These are phyloP conservation scores for Schlechtendalia chinensis DNA, from an alignment of 1,140 invertebrate species.

Conservation along the genomic window DNA sequence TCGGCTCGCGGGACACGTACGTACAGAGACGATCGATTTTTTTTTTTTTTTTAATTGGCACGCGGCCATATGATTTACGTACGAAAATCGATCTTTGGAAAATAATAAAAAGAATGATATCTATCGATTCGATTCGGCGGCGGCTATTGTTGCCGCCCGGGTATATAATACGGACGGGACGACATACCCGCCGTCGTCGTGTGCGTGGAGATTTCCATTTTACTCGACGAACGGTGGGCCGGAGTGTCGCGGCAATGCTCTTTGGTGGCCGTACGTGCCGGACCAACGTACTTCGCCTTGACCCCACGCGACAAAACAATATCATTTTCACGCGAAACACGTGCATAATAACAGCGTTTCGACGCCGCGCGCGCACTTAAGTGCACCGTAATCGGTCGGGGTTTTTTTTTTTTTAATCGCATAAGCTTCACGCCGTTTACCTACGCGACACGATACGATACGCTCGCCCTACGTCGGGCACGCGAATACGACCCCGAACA, in stretches of 20 bases:
- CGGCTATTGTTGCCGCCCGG: not conserved
- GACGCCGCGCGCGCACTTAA: no score
- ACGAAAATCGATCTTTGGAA: not conserved
- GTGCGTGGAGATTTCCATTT: not conserved
- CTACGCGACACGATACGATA: no score
- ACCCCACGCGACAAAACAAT: not conserved
- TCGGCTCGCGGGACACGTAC: not conserved
- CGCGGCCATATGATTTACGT: not conserved
- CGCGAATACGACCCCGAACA: no score
- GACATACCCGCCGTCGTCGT: not conserved
- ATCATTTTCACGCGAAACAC: not conserved
- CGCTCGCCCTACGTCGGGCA: no score
- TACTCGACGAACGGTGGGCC: not conserved
- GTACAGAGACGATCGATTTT: not conserved
- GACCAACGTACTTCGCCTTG: slow-evolving; percentile 3
- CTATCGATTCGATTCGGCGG: slow-evolving; percentile 18
- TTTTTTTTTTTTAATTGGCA: not conserved
- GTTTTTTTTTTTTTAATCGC: no score
- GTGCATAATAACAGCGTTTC: not conserved
- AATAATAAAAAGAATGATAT: not conserved
- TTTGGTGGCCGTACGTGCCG: not conserved
- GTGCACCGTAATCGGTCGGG: no score
- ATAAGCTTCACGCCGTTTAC: no score
- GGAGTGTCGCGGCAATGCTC: not conserved
- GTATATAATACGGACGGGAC: not conserved